These are phyloP conservation scores for Oligia strigilis DNA, from an alignment of 2,888 invertebrate genomes.

Conservation along the genomic window DNA sequence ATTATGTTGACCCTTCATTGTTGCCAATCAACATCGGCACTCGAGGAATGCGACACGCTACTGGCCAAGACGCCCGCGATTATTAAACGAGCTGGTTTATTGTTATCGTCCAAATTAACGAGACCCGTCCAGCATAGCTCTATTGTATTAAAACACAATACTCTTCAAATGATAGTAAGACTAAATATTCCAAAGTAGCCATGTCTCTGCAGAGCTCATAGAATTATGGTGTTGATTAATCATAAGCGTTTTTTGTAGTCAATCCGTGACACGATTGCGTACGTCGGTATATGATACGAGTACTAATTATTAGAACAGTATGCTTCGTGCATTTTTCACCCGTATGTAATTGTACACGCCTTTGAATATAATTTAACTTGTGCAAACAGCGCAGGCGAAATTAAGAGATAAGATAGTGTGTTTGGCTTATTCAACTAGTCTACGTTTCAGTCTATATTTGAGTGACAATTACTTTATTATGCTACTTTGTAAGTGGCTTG, in stretches of 20 bases:
- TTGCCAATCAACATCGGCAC: constrained; percentile 77
- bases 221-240: constrained; percentile 65
- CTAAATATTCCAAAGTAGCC: constrained; percentile 54
- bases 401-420: constrained; percentile 40
- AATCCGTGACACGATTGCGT: constrained; percentile 76
- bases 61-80: constrained; percentile 69
- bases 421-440: constrained; percentile 5
- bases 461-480: constrained; percentile 9
- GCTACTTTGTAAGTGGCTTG: background rate
- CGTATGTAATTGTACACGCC: constrained; percentile 30
- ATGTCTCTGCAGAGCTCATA: constrained; percentile 50
- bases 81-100: constrained; percentile 71
- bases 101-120: constrained; percentile 67
- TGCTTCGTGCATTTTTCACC: constrained; percentile 39
- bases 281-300: constrained; percentile 69
- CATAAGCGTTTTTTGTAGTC: constrained; percentile 72
- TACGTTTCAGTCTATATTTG: background rate
- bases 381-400: constrained; percentile 45
- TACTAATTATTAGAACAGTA: constrained; percentile 59
- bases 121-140: constrained; percentile 60
- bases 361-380: constrained; percentile 48
- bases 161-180: constrained; percentile 37
- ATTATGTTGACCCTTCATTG: constrained; percentile 79
- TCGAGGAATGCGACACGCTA: constrained; percentile 76
- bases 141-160: constrained; percentile 39